A percentile compares a stretch with the other conserved stretches of the same genome.
Evolutionary conservation across 2,888 invertebrate species (phyloP).

Genomic region (Dimorphilus gyrociliatus): DNA sequence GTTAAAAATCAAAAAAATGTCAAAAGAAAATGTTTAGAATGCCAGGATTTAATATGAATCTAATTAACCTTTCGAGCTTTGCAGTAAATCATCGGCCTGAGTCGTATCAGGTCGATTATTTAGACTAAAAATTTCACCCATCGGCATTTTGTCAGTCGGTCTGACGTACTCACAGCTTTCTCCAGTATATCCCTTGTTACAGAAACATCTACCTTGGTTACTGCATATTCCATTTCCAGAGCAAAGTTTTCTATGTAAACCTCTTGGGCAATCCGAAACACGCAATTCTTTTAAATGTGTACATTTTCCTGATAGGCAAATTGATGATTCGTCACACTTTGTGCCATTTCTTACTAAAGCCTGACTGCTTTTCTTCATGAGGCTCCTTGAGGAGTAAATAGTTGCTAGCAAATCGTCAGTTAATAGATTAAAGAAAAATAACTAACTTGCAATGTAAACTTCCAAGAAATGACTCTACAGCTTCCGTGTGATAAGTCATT

Average conservation of each 20-base stretch:
- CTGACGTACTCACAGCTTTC: slow-evolving; percentile 33
- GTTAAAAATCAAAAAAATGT: too few relatives aligned
- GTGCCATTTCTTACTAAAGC: slow-evolving; percentile 85
- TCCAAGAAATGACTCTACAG: slow-evolving; percentile 67
- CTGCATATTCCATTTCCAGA: slow-evolving; percentile 84
- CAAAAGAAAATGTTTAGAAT: too few relatives aligned
- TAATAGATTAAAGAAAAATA: background rate
- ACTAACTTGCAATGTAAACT: slow-evolving; percentile 90
- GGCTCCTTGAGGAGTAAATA: slow-evolving; percentile 42
- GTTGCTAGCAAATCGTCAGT: background rate
- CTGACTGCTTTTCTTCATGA: slow-evolving; percentile 52
- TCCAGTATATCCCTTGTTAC: slow-evolving; percentile 51
- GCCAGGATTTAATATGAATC: too few relatives aligned
- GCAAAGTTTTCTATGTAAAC: slow-evolving; percentile 58
- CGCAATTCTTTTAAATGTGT: too few relatives aligned
- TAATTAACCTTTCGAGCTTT: too few relatives aligned
- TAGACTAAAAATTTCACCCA: too few relatives aligned
- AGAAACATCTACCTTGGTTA: slow-evolving; percentile 59
- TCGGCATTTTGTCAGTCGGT: too few relatives aligned
- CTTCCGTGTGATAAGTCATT: too few relatives aligned
- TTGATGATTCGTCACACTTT: slow-evolving; percentile 67
- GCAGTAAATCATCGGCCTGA: too few relatives aligned
- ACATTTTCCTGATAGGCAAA: slow-evolving; percentile 87
- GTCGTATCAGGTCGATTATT: too few relatives aligned
- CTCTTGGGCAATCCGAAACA: slow-evolving; percentile 69